A percentile compares a stretch with the other conserved stretches of the same genome.
These are phyloP conservation scores for Drosophila phalerata DNA, from an alignment of 2,888 invertebrate species.

Conservation along the genomic window DNA sequence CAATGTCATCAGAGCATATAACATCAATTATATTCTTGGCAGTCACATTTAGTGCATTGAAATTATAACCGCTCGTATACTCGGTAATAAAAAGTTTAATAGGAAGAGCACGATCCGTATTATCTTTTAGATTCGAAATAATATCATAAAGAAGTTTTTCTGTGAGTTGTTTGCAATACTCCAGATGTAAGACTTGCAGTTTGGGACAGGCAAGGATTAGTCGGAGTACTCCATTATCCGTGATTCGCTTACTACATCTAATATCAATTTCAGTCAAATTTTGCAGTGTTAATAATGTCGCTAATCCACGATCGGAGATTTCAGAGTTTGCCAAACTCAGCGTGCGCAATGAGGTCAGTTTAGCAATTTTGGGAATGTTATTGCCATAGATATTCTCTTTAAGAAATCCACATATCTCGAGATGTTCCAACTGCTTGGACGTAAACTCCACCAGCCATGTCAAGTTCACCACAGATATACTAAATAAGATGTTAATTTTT, in stretches of 20 bases:
- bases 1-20: too few relatives aligned
- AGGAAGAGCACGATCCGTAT: slow-evolving; percentile 46
- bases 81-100: too few relatives aligned
- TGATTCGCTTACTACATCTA: background rate
- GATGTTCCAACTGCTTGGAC: slow-evolving; percentile 27
- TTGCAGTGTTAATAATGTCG: slow-evolving; percentile 6
- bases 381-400: background rate
- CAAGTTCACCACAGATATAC: too few relatives aligned
- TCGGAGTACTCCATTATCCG: slow-evolving; percentile 27
- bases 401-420: slow-evolving; percentile 22
- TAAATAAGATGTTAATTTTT: background rate
- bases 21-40: too few relatives aligned
- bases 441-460: slow-evolving; percentile 30
- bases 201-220: slow-evolving; percentile 47
- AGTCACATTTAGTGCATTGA: too few relatives aligned
- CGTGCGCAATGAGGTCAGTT: too few relatives aligned
- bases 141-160: slow-evolving; percentile 38
- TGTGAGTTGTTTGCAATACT: background rate
- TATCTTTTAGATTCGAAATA: slow-evolving; percentile 26
- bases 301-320: too few relatives aligned
- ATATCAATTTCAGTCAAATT: slow-evolving; percentile 46
- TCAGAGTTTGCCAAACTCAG: too few relatives aligned
- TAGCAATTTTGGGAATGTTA: too few relatives aligned
- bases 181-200: slow-evolving; percentile 31
- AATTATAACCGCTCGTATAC: too few relatives aligned